Evolutionary conservation across 2,113 vertebrate species (phyloP), one percentile per base, ranked within the genome.

Genomic region (Marmota monax): DNA sequence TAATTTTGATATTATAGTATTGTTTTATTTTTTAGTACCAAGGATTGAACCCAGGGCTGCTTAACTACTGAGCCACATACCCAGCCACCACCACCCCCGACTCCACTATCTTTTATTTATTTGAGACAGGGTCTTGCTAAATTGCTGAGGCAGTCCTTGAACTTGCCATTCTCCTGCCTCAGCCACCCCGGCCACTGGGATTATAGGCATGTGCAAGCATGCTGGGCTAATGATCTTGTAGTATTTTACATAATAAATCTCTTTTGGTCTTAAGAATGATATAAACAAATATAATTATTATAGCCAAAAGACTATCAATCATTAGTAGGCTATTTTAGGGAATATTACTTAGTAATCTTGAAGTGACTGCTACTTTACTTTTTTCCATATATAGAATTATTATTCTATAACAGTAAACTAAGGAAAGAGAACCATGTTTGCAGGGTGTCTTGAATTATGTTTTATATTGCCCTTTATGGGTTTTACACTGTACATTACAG

Each of bases 161-260:
- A 58, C 5, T 58, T 20, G 18, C 20, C 6, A 58, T 58, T 20
- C 20, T 58, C 20, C 56, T 58, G 56, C 56, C 56, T 58, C 20
- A 58, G 56, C 6, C 56, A 22, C 56, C 2, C 14, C 3, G 4
- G 51, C 14, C 51, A 53, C 51, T 53, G 51, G 51, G 51, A 53
- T 53, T 53, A 53, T 14, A 53, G 51, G 51, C 1, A 16, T 53
- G 51, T 53, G 51, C 51, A 13, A 53, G 51, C 51, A 53, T 53
- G 13, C 51, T 53, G 51, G 51, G 51, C 51, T 58, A 18, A 58
- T 58, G 56, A 61, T 9, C 73, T 93, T 82, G 65, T 84, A 14
- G 14, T 29, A 84, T 84, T 93, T 93, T n/a, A 77, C 89, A 69
- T 61, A 42, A 82, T 93, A 61, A 84, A 69, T 94, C n/a, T 63